Evolutionary conservation across 2,888 invertebrate species (phyloP), one percentile per base, ranked within the genome.

Genomic region (Dryocosmus kuriphilus): DNA sequence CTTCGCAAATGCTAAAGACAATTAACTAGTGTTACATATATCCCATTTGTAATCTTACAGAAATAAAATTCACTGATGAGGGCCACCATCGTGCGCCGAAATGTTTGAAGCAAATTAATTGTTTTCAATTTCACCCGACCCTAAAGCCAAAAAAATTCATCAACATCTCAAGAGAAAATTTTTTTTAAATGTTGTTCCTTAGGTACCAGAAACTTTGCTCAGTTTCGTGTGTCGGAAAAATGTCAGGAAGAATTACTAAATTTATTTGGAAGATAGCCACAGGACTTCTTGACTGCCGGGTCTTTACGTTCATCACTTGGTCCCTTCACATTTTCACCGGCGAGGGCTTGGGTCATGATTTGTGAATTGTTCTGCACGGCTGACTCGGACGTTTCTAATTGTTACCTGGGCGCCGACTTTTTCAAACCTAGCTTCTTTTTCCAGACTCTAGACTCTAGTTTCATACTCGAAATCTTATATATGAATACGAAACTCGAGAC

Each of bases 301-400:
- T 22, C 65, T n/a, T 65, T 11, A 65, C 65, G 24, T 65, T 65
- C 38, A 41, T 41, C 38, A 38, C 38, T 65, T 24, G 24, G 65
- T 65, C 27, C 65, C 38, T 65, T 41, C 65, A 65, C 24, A 41
- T 65, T 65, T 65, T 41, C 65, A 65, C 22, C 22, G 41, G 24
- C 62, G 32, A 32, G 32, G 62, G 32, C 19, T 38, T 14, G 27
- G 16, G 57, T 1, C 46, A 22, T 35, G 57, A 61, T 61, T 62
- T 38, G 80, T 77, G 71, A 78, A 74, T 77, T 80, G 51, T 80
- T 81, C 81, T 71, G 75, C 75, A 62, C 76, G 79, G 78, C 35
- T 75, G 78, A 74, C 75, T 55, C 51, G 77, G 73, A 74, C 67
- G 74, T 78, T 79, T 77, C 77, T 79, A 78, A 81, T 81, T 79